A percentile compares a stretch with the other conserved stretches of the same genome.
Evolutionary conservation across 2,888 invertebrate species (phyloP).

Genomic region (Mythimna impura): DNA sequence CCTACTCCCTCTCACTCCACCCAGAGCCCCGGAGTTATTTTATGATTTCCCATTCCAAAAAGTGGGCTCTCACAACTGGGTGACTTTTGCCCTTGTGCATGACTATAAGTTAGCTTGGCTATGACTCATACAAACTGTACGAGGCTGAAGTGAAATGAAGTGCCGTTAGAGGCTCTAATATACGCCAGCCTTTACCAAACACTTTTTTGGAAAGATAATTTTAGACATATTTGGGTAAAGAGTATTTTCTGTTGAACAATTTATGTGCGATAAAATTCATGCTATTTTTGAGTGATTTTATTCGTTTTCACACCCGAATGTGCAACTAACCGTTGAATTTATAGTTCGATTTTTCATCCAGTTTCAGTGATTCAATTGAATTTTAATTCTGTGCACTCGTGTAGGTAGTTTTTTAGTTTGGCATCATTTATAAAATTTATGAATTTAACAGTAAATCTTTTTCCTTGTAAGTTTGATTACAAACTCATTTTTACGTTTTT

Average conservation of each 20-base stretch:
- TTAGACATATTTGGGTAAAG: conserved; percentile 49
- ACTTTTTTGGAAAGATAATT: conserved; percentile 55
- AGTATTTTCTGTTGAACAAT: conserved; percentile 27
- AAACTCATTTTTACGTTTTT: no score
- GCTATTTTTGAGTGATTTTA: conserved; percentile 18
- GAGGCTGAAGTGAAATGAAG: neutral
- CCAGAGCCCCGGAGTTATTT: no score
- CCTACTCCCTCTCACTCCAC: no score
- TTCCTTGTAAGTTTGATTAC: neutral
- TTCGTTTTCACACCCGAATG: conserved; percentile 10
- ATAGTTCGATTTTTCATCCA: conserved; percentile 16
- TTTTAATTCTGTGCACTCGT: conserved; percentile 13
- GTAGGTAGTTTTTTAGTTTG: neutral
- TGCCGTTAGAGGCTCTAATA: neutral
- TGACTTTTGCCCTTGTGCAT: no score
- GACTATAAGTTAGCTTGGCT: neutral
- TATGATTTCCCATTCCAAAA: no score
- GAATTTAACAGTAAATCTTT: neutral
- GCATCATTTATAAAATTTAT: neutral
- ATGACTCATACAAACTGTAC: neutral
- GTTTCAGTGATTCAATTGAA: conserved; percentile 34
- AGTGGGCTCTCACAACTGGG: no score
- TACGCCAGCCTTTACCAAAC: conserved; percentile 12
- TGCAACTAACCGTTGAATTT: neutral
- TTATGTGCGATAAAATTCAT: conserved; percentile 10